Percentiles rank a stretch among this genome's conserved stretches.
phyloP scores from a whole-genome alignment of 2,797 vertebrate genomes.

The Karalla daura region DNA sequence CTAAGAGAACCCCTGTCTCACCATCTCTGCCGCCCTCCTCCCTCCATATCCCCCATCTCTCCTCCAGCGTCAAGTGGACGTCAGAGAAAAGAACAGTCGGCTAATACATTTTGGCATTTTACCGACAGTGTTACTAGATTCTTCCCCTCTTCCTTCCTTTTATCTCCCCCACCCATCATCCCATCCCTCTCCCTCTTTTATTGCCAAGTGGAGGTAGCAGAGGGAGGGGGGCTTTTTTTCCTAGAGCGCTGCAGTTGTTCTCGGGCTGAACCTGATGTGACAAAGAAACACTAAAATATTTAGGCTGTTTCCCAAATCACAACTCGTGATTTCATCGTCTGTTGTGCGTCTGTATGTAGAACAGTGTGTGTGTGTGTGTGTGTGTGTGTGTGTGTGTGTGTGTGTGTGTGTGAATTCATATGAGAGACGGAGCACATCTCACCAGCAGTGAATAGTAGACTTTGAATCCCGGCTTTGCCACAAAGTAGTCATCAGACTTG shows the following conservation, averaged over 20 bases:
- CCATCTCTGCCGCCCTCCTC: conserved; percentile 19
- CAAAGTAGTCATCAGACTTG: conserved; percentile 97
- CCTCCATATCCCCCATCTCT: conserved; percentile 30
- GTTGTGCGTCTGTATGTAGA: conserved; percentile 2
- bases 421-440: no score
- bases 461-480: conserved; percentile 97
- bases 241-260: conserved; percentile 26
- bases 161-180: conserved; percentile 11
- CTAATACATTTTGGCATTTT: conserved; percentile 60
- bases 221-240: conserved; percentile 21
- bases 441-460: conserved; percentile 94
- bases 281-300: conserved; percentile 24
- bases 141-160: conserved; percentile 14
- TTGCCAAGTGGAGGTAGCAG: conserved; percentile 25
- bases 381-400: neutral
- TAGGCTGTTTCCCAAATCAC: conserved; percentile 18
- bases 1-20: conserved; percentile 51
- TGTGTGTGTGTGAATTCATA: neutral
- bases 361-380: neutral
- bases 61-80: conserved; percentile 53
- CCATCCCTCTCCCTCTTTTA: conserved; percentile 31
- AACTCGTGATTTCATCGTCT: conserved; percentile 6
- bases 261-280: conserved; percentile 18
- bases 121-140: conserved; percentile 26
- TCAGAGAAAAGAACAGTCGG: conserved; percentile 33